Evolutionary conservation across 2,113 vertebrate genomes (phyloP).

Genomic region (Macaca nemestrina): DNA sequence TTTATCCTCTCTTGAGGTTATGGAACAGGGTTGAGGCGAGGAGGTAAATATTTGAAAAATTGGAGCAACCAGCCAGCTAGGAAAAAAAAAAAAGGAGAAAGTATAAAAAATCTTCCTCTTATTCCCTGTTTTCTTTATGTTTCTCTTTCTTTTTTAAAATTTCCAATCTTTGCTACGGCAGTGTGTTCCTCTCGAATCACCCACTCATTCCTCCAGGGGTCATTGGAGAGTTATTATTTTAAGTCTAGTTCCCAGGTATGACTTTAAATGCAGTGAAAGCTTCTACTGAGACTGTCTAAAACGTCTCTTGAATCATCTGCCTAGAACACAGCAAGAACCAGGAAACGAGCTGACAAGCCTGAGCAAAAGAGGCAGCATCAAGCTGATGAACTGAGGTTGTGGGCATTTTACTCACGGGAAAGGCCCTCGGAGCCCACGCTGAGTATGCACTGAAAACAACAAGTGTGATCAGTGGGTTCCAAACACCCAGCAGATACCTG

Average conservation of each 20-base stretch:
- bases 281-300: neutral
- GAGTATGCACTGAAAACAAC: neutral
- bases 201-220: neutral
- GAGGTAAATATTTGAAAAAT: slow-evolving; percentile 40
- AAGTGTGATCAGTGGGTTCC: neutral
- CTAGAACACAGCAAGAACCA: neutral
- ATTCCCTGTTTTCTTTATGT: neutral
- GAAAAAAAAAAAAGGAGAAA: neutral
- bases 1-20: neutral
- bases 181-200: neutral
- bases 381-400: neutral
- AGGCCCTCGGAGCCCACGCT: neutral
- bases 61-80: neutral
- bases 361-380: neutral
- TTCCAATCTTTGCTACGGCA: neutral
- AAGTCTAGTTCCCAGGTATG: neutral
- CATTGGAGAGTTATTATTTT: neutral
- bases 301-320: neutral
- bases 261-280: neutral
- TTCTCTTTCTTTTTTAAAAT: neutral
- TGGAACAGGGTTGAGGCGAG: neutral
- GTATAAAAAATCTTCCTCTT: neutral
- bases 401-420: neutral
- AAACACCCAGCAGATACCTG: neutral
- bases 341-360: neutral